Base-by-base conservation (phyloP, 1,140 invertebrate genomes). In the Neocloeon triangulifer region DNA sequence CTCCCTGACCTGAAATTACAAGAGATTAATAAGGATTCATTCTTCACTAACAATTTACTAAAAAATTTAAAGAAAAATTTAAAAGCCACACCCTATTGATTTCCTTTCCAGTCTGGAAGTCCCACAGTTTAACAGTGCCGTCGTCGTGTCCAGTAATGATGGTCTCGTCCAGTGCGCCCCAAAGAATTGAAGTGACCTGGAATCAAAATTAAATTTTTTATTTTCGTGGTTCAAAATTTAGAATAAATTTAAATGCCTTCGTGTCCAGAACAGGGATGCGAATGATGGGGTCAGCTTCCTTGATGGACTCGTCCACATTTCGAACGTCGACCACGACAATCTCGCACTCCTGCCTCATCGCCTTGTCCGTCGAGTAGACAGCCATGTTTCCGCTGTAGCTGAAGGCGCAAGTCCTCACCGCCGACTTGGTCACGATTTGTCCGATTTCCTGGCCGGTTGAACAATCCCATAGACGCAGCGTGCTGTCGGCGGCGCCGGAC, bases 121-220 rank as follows among this genome's bases (percentile, higher is more conserved):
- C 89, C 84, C 85, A 96, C 42, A 82, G 73, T 25, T 64, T 69
- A 32, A 96, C 62, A 43, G 82, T 76, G 19, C 92, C 91, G 57
- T 81, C 78, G 55, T 94, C 89, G 55, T 94, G 86, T 1, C 89
- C 91, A 33, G 85, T 88, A 19, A 96, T 74, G 12, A 97, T 68
- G 16, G 66, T 75, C 50, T 94, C 78, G 55, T 96, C 91, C 14
- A 89, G 55, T 18, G 72, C 69, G 25, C 88, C 88, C 91, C 89
- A 96, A 7, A 89, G 53, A 52, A 91, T 68, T 0, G 86, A 76
- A 5, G 88, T 88, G 5, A 94, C 80, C 54, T 92, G 91, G 0
- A 72, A 62, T 34, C 19, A 30, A n/a, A n/a, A n/a, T n/a, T n/a
- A n/a, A n/a, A n/a, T n/a, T n/a, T n/a, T n/a, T n/a, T n/a, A n/a